phyloP scores from a whole-genome alignment of 2,888 invertebrate species.

The Chouioia cunea region DNA sequence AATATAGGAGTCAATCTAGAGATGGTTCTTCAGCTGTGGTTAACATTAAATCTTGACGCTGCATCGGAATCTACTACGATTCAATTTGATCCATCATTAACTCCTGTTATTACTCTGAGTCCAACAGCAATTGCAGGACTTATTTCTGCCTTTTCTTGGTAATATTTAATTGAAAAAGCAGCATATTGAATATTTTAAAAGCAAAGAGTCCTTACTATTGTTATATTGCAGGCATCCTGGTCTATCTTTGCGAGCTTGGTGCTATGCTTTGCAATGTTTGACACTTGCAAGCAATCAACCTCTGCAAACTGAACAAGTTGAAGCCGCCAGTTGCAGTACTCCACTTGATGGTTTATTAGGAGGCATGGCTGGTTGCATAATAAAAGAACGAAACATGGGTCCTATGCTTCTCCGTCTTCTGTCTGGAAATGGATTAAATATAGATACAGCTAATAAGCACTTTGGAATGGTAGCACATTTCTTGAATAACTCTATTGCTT shows the following conservation, averaged over 20 bases:
- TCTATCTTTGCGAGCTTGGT: slow-evolving; percentile 83
- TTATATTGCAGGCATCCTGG: slow-evolving; percentile 71
- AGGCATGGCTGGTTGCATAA: slow-evolving; percentile 75
- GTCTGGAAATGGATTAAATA: slow-evolving; percentile 74
- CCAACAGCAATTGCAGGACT: slow-evolving; percentile 76
- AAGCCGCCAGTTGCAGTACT: slow-evolving; percentile 58
- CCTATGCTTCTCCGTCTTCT: slow-evolving; percentile 77
- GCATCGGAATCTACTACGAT: slow-evolving; percentile 67
- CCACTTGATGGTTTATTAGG: slow-evolving; percentile 66
- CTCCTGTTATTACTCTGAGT: slow-evolving; percentile 77
- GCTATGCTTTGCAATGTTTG: slow-evolving; percentile 81
- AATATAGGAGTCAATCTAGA: slow-evolving; percentile 84
- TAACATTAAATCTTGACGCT: slow-evolving; percentile 81
- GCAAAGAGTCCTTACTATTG: slow-evolving; percentile 1
- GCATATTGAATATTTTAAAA: slow-evolving; percentile 6
- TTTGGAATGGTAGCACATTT: slow-evolving; percentile 67
- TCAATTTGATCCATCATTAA: slow-evolving; percentile 73
- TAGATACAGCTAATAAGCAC: slow-evolving; percentile 70
- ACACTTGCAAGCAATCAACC: slow-evolving; percentile 80
- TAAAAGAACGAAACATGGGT: slow-evolving; percentile 77
- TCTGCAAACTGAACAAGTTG: slow-evolving; percentile 57
- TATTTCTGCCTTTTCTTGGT: slow-evolving; percentile 76
- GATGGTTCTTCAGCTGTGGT: slow-evolving; percentile 87
- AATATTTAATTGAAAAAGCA: slow-evolving; percentile 43
- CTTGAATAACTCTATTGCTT: neutral